Evolutionary conservation across 2,888 invertebrate genomes (phyloP).

Genomic region (Terebella lapidaria): DNA sequence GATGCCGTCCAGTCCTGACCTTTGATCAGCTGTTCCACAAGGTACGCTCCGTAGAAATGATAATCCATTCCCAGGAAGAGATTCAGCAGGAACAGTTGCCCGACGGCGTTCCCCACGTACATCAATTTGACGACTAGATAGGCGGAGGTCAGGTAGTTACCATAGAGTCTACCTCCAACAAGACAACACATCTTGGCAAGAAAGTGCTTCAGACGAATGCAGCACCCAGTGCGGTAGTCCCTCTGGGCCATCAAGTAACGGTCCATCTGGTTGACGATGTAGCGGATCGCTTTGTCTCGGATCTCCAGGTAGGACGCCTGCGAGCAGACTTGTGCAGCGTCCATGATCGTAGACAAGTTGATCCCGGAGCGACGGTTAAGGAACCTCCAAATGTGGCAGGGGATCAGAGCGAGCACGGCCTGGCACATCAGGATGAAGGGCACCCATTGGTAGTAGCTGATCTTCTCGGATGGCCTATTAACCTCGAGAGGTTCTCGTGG

Average conservation of each 20-base stretch:
- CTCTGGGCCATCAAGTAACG: slow-evolving; percentile 54
- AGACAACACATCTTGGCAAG: slow-evolving; percentile 51
- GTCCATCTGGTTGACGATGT: slow-evolving; percentile 55
- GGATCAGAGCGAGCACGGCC: slow-evolving; percentile 26
- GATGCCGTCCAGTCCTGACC: slow-evolving; percentile 49
- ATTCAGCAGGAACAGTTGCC: slow-evolving; percentile 56
- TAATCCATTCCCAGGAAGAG: slow-evolving; percentile 55
- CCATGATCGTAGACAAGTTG: slow-evolving; percentile 29
- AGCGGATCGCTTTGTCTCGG: slow-evolving; percentile 45
- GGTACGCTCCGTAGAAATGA: slow-evolving; percentile 54
- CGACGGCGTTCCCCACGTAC: slow-evolving; percentile 54
- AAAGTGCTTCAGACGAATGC: slow-evolving; percentile 47
- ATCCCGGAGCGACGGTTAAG: slow-evolving; percentile 28
- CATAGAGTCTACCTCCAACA: slow-evolving; percentile 52
- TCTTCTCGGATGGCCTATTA: slow-evolving; percentile 16
- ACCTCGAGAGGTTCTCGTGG: slow-evolving; percentile 16
- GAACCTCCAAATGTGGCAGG: slow-evolving; percentile 29
- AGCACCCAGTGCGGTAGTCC: slow-evolving; percentile 51
- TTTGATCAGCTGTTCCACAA: slow-evolving; percentile 53
- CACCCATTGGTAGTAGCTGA: slow-evolving; percentile 31
- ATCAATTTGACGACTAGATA: slow-evolving; percentile 55
- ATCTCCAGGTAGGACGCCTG: slow-evolving; percentile 30
- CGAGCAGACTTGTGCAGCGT: slow-evolving; percentile 27
- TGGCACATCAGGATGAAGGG: slow-evolving; percentile 29
- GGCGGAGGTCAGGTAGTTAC: slow-evolving; percentile 55